phyloP scores from a whole-genome alignment of 2,113 vertebrate species.

The Zosterops hypoxanthus region DNA sequence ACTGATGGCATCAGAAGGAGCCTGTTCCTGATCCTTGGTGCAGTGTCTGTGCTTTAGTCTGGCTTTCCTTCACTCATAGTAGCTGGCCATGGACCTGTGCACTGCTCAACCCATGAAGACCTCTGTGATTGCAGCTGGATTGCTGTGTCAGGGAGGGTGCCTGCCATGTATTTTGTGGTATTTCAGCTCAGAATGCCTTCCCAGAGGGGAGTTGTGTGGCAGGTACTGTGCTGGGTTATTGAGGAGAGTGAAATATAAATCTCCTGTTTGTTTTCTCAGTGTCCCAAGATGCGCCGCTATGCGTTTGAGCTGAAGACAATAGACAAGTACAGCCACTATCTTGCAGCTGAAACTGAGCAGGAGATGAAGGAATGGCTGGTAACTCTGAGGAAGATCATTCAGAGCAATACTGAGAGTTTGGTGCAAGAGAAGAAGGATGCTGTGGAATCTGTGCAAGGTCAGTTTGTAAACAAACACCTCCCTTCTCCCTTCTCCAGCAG shows the following conservation, averaged over 20 bases:
- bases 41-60: not conserved
- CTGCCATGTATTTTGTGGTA: not conserved
- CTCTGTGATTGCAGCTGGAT: not conserved
- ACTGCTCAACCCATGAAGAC: rapidly evolving
- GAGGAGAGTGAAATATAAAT: not conserved
- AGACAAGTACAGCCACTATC: slow-evolving; percentile 94
- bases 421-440: slow-evolving; percentile 87
- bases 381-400: slow-evolving; percentile 90
- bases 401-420: slow-evolving; percentile 83
- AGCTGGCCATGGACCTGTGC: not conserved
- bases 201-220: not conserved
- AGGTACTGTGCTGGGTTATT: not conserved
- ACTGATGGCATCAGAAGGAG: not conserved
- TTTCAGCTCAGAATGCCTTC: not conserved
- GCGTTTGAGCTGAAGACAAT: slow-evolving; percentile 96
- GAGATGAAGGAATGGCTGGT: slow-evolving; percentile 98
- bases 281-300: slow-evolving; percentile 91
- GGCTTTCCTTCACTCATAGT: not conserved
- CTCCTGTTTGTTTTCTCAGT: slow-evolving; percentile 67
- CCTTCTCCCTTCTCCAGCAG: not conserved
- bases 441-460: slow-evolving; percentile 80
- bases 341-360: slow-evolving; percentile 92
- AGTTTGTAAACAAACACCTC: slow-evolving; percentile 5
- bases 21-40: not conserved
- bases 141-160: not conserved